Evolutionary conservation across 2,113 vertebrate genomes (phyloP), one percentile per base, ranked within the genome.

Genomic region (Pontoporia blainvillei): DNA sequence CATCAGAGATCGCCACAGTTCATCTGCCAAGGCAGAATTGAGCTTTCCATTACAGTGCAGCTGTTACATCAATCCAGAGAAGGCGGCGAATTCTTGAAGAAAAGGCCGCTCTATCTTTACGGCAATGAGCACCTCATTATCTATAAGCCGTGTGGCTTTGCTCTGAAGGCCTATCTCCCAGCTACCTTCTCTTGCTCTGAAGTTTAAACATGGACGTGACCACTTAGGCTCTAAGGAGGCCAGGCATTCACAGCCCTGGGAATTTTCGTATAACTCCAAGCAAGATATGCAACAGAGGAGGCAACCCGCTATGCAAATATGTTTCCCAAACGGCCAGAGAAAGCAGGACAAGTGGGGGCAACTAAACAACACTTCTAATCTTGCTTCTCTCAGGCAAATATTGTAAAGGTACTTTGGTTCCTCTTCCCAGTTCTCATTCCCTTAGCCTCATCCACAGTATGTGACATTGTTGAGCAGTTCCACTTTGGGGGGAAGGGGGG

Each of bases 281-380:
- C 39, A 95, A 72, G 88, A 84, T 64, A 96, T 41, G n/a, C 69
- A 96, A 88, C 49, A 66, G 17, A 96, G 88, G 94, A 97, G 89
- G 46, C 76, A 85, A 75, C 9, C 67, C 31, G 96, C 25, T n/a
- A 52, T 29, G 23, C 9, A n/a, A 61, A 36, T 23, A 52, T 27
- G 57, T 67, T 78, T 96, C 76, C 15, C 13, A 54, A 73, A 93
- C 49, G 44, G 11, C 17, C 64, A 81, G 54, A 89, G n/a, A 67
- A 81, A 36, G 20, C 2, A 82, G 20, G 9, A 64, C 15, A 21
- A 81, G 1, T 54, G 11, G 15, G 5, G 9, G 15, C n/a, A 49
- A 52, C 82, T 93, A 61, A 86, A 44, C 5, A 41, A 79, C 31
- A 92, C 86, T 90, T 86, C 36, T 88, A 41, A 44, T 54, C 44